A percentile compares a stretch with the other conserved stretches of the same genome.
Evolutionary conservation across 1,140 invertebrate species (phyloP).

Genomic region (Habropoda laboriosa): DNA sequence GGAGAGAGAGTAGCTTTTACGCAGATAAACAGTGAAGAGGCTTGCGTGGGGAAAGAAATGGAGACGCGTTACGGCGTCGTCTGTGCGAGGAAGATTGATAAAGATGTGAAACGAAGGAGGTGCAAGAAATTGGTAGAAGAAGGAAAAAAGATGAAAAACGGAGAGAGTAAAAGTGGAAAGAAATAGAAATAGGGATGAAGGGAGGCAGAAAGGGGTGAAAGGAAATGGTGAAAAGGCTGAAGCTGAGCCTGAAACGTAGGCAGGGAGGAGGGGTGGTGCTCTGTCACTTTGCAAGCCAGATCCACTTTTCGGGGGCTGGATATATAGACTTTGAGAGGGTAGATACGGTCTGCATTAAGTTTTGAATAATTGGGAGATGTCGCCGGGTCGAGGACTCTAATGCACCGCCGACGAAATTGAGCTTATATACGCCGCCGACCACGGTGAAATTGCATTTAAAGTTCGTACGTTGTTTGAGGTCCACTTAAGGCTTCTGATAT

Average conservation of each 20-base stretch:
- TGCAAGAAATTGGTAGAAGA: too few species aligned
- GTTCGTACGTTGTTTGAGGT: constrained; percentile 47
- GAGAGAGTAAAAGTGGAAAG: neutral
- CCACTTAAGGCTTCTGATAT: constrained; percentile 41
- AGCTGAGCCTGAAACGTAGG: constrained; percentile 36
- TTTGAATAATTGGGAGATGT: constrained; percentile 53
- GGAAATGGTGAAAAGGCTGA: constrained; percentile 42
- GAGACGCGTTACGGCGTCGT: too few species aligned
- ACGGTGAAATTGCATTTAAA: constrained; percentile 44
- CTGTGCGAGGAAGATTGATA: constrained; percentile 18
- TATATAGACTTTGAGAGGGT: constrained; percentile 40
- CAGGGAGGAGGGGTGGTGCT: constrained; percentile 3
- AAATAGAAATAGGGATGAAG: constrained; percentile 14
- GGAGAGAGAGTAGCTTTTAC: constrained; percentile 41
- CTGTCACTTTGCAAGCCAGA: constrained; percentile 57
- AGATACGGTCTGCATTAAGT: constrained; percentile 48
- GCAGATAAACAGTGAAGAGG: constrained; percentile 48
- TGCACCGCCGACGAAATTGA: constrained; percentile 45
- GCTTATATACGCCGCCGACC: constrained; percentile 29
- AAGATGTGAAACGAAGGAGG: constrained; percentile 16
- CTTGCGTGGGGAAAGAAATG: constrained; percentile 25
- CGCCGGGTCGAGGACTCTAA: constrained; percentile 41
- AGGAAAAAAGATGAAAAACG: too few species aligned
- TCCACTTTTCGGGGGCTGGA: constrained; percentile 39
- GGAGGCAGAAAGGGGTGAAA: constrained; percentile 15